Base-by-base conservation (phyloP, 2,797 vertebrate genomes). In the Antrozous pallidus region DNA sequence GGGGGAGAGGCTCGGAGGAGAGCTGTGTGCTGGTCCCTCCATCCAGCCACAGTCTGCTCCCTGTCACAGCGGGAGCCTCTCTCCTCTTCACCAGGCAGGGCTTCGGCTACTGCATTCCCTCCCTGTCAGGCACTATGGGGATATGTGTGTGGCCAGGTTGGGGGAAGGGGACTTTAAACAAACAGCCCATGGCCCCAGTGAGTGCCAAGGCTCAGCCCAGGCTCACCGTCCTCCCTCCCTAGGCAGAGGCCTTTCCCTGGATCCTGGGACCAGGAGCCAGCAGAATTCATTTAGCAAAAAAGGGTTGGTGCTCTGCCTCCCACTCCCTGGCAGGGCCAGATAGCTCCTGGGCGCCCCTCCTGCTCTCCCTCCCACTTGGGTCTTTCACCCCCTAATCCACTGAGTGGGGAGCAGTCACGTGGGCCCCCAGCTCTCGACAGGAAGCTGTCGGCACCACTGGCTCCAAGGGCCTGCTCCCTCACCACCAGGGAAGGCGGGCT, bases 361-460 rank as follows among this genome's bases (percentile, higher is more conserved):
- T 49, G 63, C 31, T 58, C 49, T 49, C 83, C 28, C 31, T 56
- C 75, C 47, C 81, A 45, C 49, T 56, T 67, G 87, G 70, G 95
- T 71, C 88, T 95, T 97, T 96, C 93, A 92, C 96, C 95, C 96
- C 75, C 88, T 97, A 82, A 97, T 97, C 95, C 79, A 47, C 61
- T 3, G n/a, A 94, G 90, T 89, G 94, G 96, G 96, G 96, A 93
- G 96, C 16, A 2, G 93, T 97, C 95, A 95, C 45, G 4, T 95
- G 95, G 89, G 69, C 93, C 94, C 75, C 89, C 73, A 54, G 91
- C 92, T 96, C 95, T 92, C 78, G 85, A 97, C 96, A 96, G 96
- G 95, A 97, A 97, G 96, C 96, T 97, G 96, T 96, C 90, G 88
- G 96, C 96, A 97, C 94, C 65, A 16, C 93, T 79, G 88, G 90